Percentiles rank a stretch among this genome's conserved stretches.
These are phyloP conservation scores for Leistus spinibarbis DNA, from an alignment of 2,888 invertebrate genomes.

Conservation along the genomic window DNA sequence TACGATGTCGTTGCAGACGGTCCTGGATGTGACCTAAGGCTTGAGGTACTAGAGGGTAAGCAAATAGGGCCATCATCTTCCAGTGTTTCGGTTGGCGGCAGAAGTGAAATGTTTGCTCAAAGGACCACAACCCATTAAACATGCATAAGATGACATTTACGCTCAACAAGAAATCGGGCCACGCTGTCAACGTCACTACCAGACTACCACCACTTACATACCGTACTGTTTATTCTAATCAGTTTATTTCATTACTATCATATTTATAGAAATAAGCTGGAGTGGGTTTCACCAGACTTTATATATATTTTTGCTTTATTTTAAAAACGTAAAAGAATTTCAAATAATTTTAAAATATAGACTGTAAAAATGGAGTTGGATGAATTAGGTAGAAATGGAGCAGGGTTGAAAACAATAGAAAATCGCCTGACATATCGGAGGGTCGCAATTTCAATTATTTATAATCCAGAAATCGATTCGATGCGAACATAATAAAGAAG, in stretches of 20 bases:
- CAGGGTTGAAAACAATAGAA: not conserved
- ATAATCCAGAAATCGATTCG: slow-evolving; percentile 30
- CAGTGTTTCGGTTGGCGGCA: not conserved
- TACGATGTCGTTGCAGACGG: slow-evolving; percentile 18
- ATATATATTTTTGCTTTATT: too few relatives aligned
- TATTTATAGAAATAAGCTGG: too few relatives aligned
- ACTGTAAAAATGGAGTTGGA: not conserved
- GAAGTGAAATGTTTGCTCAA: slow-evolving; percentile 30
- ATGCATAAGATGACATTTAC: slow-evolving; percentile 8
- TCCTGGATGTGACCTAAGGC: slow-evolving; percentile 11
- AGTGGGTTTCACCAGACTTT: too few relatives aligned
- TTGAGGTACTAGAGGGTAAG: not conserved
- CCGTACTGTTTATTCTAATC: too few relatives aligned
- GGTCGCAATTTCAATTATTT: slow-evolving; percentile 16
- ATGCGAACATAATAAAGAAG: slow-evolving; percentile 14
- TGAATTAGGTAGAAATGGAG: not conserved
- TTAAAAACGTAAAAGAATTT: too few relatives aligned
- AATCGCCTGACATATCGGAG: not conserved
- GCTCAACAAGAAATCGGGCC: not conserved
- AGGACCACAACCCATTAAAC: slow-evolving; percentile 35
- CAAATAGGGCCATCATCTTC: slow-evolving; percentile 11
- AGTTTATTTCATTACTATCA: too few relatives aligned
- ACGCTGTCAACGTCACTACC: not conserved
- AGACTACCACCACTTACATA: too few relatives aligned
- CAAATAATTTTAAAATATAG: too few relatives aligned